These are phyloP conservation scores for Isoperla grammatica DNA, from an alignment of 2,888 invertebrate genomes.

Conservation along the genomic window DNA sequence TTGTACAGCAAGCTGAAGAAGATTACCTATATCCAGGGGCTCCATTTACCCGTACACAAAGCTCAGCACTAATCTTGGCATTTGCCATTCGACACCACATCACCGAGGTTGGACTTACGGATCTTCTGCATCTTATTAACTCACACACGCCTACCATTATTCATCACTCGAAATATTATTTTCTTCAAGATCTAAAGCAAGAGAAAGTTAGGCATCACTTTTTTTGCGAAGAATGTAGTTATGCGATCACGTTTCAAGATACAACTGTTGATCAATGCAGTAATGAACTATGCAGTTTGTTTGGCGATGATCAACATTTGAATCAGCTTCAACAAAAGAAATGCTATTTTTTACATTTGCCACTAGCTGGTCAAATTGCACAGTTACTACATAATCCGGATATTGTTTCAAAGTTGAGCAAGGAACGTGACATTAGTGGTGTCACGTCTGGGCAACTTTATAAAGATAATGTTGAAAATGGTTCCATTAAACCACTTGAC, in stretches of 20 bases:
- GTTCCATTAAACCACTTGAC: not conserved
- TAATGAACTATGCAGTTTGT: not conserved
- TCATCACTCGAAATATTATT: not conserved
- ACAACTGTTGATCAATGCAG: not conserved
- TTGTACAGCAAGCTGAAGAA: not conserved
- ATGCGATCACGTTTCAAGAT: too few species aligned
- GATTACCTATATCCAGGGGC: not conserved
- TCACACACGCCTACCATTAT: not conserved
- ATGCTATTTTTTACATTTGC: not conserved
- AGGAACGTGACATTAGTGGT: not conserved
- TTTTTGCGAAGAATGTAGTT: not conserved
- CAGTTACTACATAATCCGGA: constrained; percentile 1
- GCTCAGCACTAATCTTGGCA: not conserved
- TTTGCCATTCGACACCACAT: not conserved
- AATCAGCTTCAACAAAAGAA: not conserved
- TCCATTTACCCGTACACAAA: not conserved
- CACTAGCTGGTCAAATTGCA: not conserved
- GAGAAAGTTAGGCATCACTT: not conserved
- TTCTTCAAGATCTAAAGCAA: not conserved
- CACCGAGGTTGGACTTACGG: not conserved
- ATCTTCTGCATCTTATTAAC: not conserved
- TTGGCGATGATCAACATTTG: not conserved
- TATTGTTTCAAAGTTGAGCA: not conserved
- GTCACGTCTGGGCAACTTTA: not conserved
- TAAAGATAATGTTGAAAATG: not conserved